Conservation (phyloP, 92 coral and sea anemone species). For the Porites evermanni region DNA sequence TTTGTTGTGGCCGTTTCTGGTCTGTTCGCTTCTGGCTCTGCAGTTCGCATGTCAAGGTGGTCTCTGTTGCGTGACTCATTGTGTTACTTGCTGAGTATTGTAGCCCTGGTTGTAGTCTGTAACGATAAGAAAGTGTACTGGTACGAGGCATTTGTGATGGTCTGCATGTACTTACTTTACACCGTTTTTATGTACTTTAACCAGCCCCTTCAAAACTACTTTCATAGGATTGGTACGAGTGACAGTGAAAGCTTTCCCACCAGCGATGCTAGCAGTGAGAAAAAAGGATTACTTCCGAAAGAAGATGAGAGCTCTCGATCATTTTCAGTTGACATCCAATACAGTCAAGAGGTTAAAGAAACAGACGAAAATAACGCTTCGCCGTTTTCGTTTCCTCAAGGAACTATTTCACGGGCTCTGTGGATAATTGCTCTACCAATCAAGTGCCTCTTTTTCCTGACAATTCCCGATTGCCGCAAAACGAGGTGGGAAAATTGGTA, state of each 20-base stretch:
- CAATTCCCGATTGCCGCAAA: constrained; percentile 85
- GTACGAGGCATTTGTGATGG: constrained; percentile 82
- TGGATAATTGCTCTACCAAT: constrained; percentile 70
- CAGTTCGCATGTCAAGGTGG: constrained; percentile 74
- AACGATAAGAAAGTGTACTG: constrained; percentile 75
- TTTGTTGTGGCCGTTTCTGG: constrained; percentile 82
- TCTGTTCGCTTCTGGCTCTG: constrained; percentile 68
- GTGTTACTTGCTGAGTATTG: constrained; percentile 74
- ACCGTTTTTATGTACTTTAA: constrained; percentile 82
- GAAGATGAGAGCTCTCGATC: constrained; percentile 8
- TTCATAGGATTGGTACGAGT: constrained; percentile 15
- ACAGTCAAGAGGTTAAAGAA: constrained; percentile 59
- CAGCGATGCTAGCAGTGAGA: constrained; percentile 6
- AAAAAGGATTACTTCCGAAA: constrained; percentile 23
- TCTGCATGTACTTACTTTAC: constrained; percentile 75
- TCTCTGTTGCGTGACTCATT: constrained; percentile 76
- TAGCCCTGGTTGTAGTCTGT: constrained; percentile 62
- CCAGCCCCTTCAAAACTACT: constrained; percentile 50
- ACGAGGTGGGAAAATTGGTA: constrained; percentile 72
- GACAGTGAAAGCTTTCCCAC: constrained; percentile 6
- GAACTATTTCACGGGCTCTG: constrained; percentile 35
- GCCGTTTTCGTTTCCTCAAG: constrained; percentile 67
- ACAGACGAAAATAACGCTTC: constrained; percentile 40
- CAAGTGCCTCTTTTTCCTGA: constrained; percentile 56
- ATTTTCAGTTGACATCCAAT: constrained; percentile 32